phyloP scores from a whole-genome alignment of 2,797 vertebrate species.

The Alosa sapidissima region DNA sequence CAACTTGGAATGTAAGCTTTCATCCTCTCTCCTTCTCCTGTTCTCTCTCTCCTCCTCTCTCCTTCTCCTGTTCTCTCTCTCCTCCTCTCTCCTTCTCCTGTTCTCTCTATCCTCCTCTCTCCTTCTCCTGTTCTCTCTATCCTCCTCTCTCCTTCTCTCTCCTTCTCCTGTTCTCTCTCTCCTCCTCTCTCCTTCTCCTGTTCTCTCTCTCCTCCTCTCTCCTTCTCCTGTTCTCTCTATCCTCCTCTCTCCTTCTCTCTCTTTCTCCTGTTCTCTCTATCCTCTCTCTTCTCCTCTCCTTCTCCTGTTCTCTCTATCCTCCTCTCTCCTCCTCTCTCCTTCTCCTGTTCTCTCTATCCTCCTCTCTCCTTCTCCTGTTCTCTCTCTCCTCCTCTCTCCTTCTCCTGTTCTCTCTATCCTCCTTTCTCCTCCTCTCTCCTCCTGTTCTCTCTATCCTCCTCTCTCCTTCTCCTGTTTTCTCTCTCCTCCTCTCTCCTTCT shows the following conservation, averaged over 20 bases:
- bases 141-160: neutral
- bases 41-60: neutral
- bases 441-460: neutral
- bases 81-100: too few species aligned
- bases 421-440: neutral
- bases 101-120: neutral
- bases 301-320: neutral
- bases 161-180: neutral
- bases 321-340: too few species aligned
- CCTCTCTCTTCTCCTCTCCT: neutral
- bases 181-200: neutral
- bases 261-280: neutral
- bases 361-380: too few species aligned
- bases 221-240: too few species aligned
- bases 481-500: too few species aligned
- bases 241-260: neutral
- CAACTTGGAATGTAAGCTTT: neutral
- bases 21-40: neutral
- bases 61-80: neutral
- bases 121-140: neutral
- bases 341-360: too few species aligned
- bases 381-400: neutral
- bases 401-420: neutral
- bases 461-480: too few species aligned
- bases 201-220: too few species aligned